Conservation (phyloP, 2,797 vertebrate species). For the Lepidocolaptes lacrymiger region DNA sequence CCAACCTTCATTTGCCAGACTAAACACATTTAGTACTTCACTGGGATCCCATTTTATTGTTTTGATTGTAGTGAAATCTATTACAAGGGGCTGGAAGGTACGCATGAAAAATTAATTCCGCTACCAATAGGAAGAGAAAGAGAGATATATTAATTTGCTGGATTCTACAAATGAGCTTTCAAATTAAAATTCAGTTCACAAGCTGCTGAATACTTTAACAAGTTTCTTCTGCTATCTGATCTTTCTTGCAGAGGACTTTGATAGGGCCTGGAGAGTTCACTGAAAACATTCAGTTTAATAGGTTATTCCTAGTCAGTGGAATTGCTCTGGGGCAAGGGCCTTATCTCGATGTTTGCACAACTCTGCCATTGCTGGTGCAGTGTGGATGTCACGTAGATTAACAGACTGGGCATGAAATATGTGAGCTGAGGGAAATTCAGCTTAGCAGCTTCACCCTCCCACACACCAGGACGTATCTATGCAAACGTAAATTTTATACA, state of each 20-base stretch:
- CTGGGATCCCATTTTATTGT: conserved; percentile 51
- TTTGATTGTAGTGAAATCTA: conserved; percentile 57
- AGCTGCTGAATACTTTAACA: conserved; percentile 30
- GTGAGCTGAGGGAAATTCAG: conserved; percentile 11
- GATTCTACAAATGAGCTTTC: conserved; percentile 36
- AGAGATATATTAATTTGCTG: conserved; percentile 31
- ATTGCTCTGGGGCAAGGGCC: conserved; percentile 1
- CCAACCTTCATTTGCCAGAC: conserved; percentile 58
- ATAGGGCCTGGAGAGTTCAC: conserved; percentile 22
- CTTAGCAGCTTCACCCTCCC: conserved; percentile 28
- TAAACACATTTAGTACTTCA: conserved; percentile 64
- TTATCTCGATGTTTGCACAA: conserved; percentile 16
- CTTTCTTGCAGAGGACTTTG: conserved; percentile 29
- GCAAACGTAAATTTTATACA: neutral
- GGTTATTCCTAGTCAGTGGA: neutral
- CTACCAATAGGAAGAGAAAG: conserved; percentile 41
- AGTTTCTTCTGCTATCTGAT: conserved; percentile 14
- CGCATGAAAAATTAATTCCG: conserved; percentile 24
- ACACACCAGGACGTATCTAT: fast-evolving
- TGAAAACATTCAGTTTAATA: conserved; percentile 26
- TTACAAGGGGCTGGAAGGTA: conserved; percentile 54
- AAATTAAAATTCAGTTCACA: conserved; percentile 35
- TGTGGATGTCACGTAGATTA: neutral
- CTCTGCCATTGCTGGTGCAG: neutral
- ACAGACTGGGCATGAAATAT: neutral